Base-by-base conservation (phyloP, 2,888 invertebrate genomes). In the Erebia epiphron region DNA sequence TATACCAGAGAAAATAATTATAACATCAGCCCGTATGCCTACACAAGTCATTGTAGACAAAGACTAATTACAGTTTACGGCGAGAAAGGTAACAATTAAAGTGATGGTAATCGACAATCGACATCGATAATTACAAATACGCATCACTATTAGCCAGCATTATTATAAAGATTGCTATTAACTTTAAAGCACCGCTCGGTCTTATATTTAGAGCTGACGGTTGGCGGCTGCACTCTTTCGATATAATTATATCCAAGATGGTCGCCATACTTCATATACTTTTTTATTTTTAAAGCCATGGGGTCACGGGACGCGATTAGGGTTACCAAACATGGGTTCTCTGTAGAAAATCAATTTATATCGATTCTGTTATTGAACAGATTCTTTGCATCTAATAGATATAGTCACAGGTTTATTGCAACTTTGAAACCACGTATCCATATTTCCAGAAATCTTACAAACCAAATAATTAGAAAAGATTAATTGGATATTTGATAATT, bases 91-190 rank as follows among this genome's bases (percentile, higher is more conserved):
- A 54, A 63, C 79, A 84, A 84, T 86, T 84, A 87, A 85, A 86
- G 81, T 84, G 79, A 79, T 81, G 74, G 79, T 79, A 86, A 89
- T 91, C 88, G 89, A 90, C 82, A 82, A 89, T 91, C 89, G 89
- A 90, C 82, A 82, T 88, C 86, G 85, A 85, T 82, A 81, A 83
- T 73, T 69, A 76, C 67, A 65, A 69, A 68, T 69, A 69, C 56
- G 78, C 91, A 88, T 87, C 90, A 89, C 92, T 90, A 89, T 80
- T 62, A 79, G 81, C 80, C 83, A 77, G 86, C 86, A 88, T 87
- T 88, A 87, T 87, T 88, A 89, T 91, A 91, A 92, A 92, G 90
- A 92, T 92, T 90, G 90, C 90, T 91, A 92, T 92, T 92, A 92
- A 90, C 85, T 89, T 86, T 88, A 88, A 88, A 88, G 88, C 85